Base-by-base conservation (phyloP, 2,888 invertebrate species). In the Drosophila macrospina region DNA sequence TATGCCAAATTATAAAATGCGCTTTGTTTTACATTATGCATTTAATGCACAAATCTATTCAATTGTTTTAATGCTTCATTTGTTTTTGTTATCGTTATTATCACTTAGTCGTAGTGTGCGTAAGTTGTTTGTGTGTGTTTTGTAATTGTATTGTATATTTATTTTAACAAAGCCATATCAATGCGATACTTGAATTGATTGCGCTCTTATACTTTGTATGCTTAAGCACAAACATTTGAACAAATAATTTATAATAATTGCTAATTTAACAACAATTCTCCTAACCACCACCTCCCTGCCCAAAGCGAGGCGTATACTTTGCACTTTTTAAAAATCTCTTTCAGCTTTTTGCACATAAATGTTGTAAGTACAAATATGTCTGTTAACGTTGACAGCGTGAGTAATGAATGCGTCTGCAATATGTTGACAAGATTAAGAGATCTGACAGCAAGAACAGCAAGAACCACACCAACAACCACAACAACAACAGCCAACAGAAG, bases 71-170 rank as follows among this genome's bases (percentile, higher is more conserved):
- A 86, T 79, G 84, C 86, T 86, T 81, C 30, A 66, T 57, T 74
- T 69, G 20, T 20, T 20, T 20, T 20, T 20, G 1, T 20, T 20
- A 20, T 20, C 3, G 48, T 66, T 42, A 44, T 66, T 66, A 52
- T 60, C 57, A 41, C 50, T 63, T 47, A 42, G 26, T 32, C 20
- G 41, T 75, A 68, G 56, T 61, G 72, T 69, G 55, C 57, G 78
- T 87, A 86, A 87, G 88, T 88, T 86, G 89, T 90, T 90, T 89
- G 89, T 89, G 88, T 89, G 87, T 89, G 61, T 85, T 85, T 76
- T 80, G 70, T 78, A 68, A 44, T 80, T 73, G 75, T 65, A 68
- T 68, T 68, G 39, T 7, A 24, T 30, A 7, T 16, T 47, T 65
- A 64, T 51, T 37, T 59, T 64, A 73, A 66, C 67, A 72, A 72